These are phyloP conservation scores for Neoscelio sp. DNA, from an alignment of 2,888 invertebrate species.

Conservation along the genomic window DNA sequence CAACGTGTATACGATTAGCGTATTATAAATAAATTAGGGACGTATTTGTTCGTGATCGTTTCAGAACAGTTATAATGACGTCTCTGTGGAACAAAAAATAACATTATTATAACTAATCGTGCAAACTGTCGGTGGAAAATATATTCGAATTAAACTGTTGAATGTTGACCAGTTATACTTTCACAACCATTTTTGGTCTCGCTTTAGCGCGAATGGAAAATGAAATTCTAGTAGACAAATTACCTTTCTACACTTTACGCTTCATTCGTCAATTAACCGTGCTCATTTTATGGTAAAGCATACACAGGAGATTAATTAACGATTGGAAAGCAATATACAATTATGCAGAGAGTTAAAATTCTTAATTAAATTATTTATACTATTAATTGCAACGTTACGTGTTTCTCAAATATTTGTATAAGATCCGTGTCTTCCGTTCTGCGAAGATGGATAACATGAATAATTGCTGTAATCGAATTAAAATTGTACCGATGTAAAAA, in stretches of 20 bases:
- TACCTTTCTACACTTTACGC: slow-evolving; percentile 57
- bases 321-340: slow-evolving; percentile 25
- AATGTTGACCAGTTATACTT: slow-evolving; percentile 53
- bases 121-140: slow-evolving; percentile 31
- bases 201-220: slow-evolving; percentile 27
- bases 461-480: too few species aligned
- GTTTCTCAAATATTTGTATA: neutral
- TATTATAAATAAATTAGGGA: slow-evolving; percentile 17
- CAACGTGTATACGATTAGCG: slow-evolving; percentile 3
- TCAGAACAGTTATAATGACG: slow-evolving; percentile 16
- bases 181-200: slow-evolving; percentile 54
- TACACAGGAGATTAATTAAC: slow-evolving; percentile 36
- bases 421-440: too few species aligned
- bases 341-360: slow-evolving; percentile 10
- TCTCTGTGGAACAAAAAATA: slow-evolving; percentile 6
- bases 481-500: too few species aligned
- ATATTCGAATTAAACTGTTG: slow-evolving; percentile 48
- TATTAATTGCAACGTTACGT: neutral
- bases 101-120: slow-evolving; percentile 17
- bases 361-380: slow-evolving; percentile 36
- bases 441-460: too few species aligned
- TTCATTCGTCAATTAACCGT: slow-evolving; percentile 51
- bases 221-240: slow-evolving; percentile 35
- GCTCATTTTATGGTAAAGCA: slow-evolving; percentile 38
- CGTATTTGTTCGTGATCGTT: slow-evolving; percentile 5